These are phyloP conservation scores for Himalopsyche kuldschensis DNA, from an alignment of 2,888 invertebrate species.

Conservation along the genomic window DNA sequence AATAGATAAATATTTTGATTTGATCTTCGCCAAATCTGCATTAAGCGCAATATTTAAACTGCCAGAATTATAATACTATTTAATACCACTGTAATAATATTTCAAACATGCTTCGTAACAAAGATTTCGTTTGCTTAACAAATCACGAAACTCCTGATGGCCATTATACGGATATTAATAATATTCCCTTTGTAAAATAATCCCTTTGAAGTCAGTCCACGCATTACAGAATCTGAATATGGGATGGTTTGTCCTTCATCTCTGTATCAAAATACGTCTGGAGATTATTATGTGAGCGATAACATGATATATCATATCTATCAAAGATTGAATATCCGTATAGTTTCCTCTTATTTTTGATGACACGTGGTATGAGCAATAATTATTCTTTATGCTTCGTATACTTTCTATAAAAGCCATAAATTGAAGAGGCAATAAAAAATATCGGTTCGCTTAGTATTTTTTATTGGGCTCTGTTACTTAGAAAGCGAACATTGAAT, in stretches of 20 bases:
- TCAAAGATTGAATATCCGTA: neutral
- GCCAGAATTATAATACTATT: neutral
- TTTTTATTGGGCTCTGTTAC: no score
- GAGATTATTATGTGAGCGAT: neutral
- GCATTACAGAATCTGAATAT: neutral
- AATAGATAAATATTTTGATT: no score
- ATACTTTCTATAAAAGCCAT: no score
- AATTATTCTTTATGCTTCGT: no score
- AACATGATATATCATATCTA: neutral
- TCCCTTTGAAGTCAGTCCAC: conserved; percentile 1
- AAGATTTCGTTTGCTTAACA: neutral
- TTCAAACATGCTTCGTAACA: neutral
- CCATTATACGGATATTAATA: neutral
- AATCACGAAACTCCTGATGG: conserved; percentile 1
- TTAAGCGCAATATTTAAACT: no score
- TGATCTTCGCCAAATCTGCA: no score
- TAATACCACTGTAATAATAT: neutral
- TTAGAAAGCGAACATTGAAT: no score
- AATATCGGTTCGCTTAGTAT: no score
- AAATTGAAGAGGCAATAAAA: no score
- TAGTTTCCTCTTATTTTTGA: no score
- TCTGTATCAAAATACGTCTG: neutral
- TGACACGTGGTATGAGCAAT: no score
- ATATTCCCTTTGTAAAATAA: neutral
- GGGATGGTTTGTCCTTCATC: neutral